Evolutionary conservation across 92 coral and sea anemone genomes (phyloP), one percentile per base, ranked within the genome.

Genomic region (Epizoanthus ramosus): DNA sequence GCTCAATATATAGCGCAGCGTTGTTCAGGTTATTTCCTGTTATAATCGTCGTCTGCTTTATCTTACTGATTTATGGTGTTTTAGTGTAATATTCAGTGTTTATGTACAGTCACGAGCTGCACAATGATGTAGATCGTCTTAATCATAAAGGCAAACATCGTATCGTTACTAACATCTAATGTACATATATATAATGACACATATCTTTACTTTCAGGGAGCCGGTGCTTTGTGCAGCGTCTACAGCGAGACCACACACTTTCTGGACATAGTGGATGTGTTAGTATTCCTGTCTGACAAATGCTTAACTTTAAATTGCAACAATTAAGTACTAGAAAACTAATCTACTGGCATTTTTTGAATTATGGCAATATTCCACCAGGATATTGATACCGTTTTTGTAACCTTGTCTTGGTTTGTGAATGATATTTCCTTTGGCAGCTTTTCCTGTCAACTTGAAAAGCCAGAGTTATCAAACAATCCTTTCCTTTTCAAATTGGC

Each of bases 191-290:
- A 47, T 47, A 10, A 47, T 47, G 7, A n/a, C 50, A 5, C 5
- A 39, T 74, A 14, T 37, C 4, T 72, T 41, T 13, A 2, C 41
- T 58, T 41, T 9, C 57, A 95, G 98, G 92, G 37, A 95, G 93
- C 71, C 91, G 90, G 80, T 88, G 89, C 41, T 83, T 95, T 35
- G 87, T 95, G 13, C 97, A 91, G 79, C 91, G 98, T 82, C 87
- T 95, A 13, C 89, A 95, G 65, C 91, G 94, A 79, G 93, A 85
- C 21, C 84, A 90, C 61, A 64, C 88, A n/a, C 74, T 95, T 79
- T 85, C 94, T 54, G 98, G 98, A 63, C 98, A 95, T 25, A 93
- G 94, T 57, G 98, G 98, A 79, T 95, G 98, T 80, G 98, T 95
- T 81, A 93, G 98, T 95, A 65, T 57, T 1, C 22, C 10, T 7